Evolutionary conservation across 2,888 invertebrate species (phyloP), one percentile per base, ranked within the genome.

Genomic region (Notodonta ziczac): DNA sequence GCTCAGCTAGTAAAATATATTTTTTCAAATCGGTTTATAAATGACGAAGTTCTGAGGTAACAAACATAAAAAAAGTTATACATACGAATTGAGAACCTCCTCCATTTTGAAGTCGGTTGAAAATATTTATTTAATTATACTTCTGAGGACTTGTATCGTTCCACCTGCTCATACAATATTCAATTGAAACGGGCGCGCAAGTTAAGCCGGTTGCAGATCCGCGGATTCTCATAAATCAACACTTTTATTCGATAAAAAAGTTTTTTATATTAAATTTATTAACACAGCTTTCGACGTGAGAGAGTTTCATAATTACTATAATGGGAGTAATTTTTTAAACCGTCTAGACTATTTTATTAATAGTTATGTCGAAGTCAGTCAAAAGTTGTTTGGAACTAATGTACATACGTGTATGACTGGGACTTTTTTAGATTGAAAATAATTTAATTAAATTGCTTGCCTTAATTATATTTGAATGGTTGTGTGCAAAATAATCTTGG

Each of bases 121-220:
- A 24, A 24, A 24, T 24, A 24, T 24, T 24, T 24, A 48, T 48
- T 0, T 6, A 48, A 14, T 7, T n/a, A 48, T 13, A 40, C n/a
- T 24, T 24, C 14, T 40, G 24, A 46, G 35, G 56, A 24, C 24
- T 2, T 52, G 6, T 44, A 46, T 57, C 32, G 57, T 44, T 51
- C 51, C 48, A 42, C 9, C 42, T 42, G 7, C 32, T 5, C 44
- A 61, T 66, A 54, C 59, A 61, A 63, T 63, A 63, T 66, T 66
- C 59, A 63, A 54, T 55, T 44, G 52, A 32, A 13, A n/a, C 51
- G 54, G 52, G 57, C 44, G 55, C 46, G 59, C 42, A 58, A 44
- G 62, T 66, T 58, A 59, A 63, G 63, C 66, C 54, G 60, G 42
- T n/a, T 59, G 56, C 55, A 63, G 10, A 65, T 56, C 52, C 52